A percentile compares a stretch with the other conserved stretches of the same genome.
Conservation (phyloP, 2,888 invertebrate species). For the Pheosia gnoma region DNA sequence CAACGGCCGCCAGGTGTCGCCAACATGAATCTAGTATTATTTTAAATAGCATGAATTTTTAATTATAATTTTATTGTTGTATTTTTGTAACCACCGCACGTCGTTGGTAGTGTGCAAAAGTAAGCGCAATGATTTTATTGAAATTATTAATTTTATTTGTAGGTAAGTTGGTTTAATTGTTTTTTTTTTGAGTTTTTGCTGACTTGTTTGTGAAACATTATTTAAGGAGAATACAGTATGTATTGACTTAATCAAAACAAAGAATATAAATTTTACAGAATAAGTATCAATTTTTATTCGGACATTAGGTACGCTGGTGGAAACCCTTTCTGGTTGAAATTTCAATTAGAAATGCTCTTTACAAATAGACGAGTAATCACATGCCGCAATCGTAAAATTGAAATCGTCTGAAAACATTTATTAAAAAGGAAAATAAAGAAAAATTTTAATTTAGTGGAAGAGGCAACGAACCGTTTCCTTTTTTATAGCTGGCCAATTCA, state of each 20-base stretch:
- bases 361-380: conserved; percentile 13
- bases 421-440: conserved; percentile 76
- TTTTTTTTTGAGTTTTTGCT: no score
- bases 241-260: no score
- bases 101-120: conserved; percentile 7
- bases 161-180: no score
- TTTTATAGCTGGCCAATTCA: conserved; percentile 84
- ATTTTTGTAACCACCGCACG: neutral
- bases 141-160: no score
- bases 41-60: conserved; percentile 65
- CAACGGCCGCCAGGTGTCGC: conserved; percentile 71
- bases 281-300: no score
- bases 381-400: conserved; percentile 44
- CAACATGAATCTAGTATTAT: conserved; percentile 64
- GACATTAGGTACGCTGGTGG: no score
- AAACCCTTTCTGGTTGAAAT: no score
- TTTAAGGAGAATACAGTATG: no score
- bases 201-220: no score
- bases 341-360: neutral
- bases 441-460: conserved; percentile 81
- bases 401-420: conserved; percentile 58
- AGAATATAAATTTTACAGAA: no score
- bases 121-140: no score
- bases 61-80: neutral
- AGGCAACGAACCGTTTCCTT: conserved; percentile 82